phyloP scores from a whole-genome alignment of 37 sponge, comb jelly and placozoan species.

The Ianthella basta region DNA sequence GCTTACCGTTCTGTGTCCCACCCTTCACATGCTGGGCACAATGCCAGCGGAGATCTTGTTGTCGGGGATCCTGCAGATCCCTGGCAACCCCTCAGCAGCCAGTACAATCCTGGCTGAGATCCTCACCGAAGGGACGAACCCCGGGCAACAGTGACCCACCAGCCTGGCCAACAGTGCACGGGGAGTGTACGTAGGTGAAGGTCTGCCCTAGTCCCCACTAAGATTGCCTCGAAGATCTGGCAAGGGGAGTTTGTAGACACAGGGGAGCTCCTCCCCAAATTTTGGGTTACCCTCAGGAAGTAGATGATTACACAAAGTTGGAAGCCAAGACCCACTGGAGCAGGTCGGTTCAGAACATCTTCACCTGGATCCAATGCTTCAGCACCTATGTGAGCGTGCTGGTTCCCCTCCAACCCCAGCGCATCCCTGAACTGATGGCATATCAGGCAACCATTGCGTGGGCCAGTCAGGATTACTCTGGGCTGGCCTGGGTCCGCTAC shows the following conservation, averaged over 20 bases:
- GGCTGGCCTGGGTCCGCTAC: conserved; percentile 40
- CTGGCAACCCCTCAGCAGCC: no score
- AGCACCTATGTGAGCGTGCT: conserved; percentile 20
- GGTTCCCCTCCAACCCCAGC: background rate
- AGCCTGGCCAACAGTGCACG: no score
- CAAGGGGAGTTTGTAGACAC: background rate
- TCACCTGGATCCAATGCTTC: conserved; percentile 61
- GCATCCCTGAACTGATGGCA: conserved; percentile 34
- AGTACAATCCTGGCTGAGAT: no score
- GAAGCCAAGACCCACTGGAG: background rate
- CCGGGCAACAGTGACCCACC: no score
- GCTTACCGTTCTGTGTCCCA: no score
- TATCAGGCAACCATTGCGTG: conserved; percentile 34
- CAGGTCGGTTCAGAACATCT: conserved; percentile 25
- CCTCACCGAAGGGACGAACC: no score
- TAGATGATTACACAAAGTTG: background rate
- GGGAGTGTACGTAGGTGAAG: conserved; percentile 9
- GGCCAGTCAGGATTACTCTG: conserved; percentile 21
- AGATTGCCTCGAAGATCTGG: background rate
- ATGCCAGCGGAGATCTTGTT: no score
- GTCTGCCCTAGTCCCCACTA: conserved; percentile 6
- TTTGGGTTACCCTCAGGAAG: background rate
- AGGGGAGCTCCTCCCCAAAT: conserved; percentile 9
- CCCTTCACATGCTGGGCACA: no score
- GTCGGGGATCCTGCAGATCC: no score